phyloP scores from a whole-genome alignment of 2,888 invertebrate genomes.

The Agonum fuliginosum region DNA sequence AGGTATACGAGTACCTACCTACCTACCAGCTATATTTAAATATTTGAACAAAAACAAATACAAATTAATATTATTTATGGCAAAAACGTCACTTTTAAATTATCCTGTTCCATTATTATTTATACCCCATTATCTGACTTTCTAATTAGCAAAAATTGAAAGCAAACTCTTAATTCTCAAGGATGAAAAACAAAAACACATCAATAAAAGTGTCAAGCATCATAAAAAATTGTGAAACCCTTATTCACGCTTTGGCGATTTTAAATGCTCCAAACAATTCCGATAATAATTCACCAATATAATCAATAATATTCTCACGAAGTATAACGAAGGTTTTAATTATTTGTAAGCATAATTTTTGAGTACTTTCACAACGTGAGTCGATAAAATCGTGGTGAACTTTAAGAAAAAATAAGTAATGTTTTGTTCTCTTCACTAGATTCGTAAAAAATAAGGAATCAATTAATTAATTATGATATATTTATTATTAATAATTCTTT shows the following conservation, averaged over 20 bases:
- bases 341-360: constrained; percentile 27
- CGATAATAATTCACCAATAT: constrained; percentile 4
- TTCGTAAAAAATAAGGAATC: background rate
- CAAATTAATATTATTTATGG: too few species aligned
- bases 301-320: constrained; percentile 35
- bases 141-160: too few species aligned
- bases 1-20: too few species aligned
- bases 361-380: constrained; percentile 23
- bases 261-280: background rate
- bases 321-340: constrained; percentile 22
- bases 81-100: too few species aligned
- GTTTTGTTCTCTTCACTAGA: background rate
- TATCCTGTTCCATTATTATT: too few species aligned
- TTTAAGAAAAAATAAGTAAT: constrained; percentile 26
- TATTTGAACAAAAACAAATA: too few species aligned
- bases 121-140: too few species aligned
- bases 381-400: constrained; percentile 5
- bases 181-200: background rate
- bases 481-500: constrained; percentile 36
- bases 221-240: background rate
- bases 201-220: background rate
- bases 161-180: background rate
- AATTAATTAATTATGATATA: background rate
- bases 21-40: too few species aligned
- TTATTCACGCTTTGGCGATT: background rate